phyloP scores from a whole-genome alignment of 2,888 invertebrate species.

The Agrotis ipsilon region DNA sequence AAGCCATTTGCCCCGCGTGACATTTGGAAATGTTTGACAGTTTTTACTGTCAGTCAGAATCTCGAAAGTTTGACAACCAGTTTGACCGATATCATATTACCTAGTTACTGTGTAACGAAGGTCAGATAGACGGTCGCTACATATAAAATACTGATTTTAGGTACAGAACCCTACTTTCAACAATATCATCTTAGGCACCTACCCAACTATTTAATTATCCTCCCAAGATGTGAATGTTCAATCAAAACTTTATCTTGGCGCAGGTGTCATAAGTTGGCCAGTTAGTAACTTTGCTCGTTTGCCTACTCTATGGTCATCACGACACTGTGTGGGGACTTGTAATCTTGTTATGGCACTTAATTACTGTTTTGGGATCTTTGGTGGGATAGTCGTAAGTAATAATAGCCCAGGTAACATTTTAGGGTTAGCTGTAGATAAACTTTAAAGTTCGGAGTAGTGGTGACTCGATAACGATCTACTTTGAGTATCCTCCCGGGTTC shows the following conservation, averaged over 20 bases:
- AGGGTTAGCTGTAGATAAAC: constrained; percentile 24
- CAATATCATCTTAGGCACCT: not conserved
- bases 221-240: constrained; percentile 65
- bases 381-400: constrained; percentile 27
- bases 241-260: constrained; percentile 70
- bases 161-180: not conserved
- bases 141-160: too few species aligned
- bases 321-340: constrained; percentile 57
- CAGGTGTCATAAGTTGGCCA: constrained; percentile 75
- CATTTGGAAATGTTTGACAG: too few species aligned
- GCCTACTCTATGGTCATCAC: constrained; percentile 71
- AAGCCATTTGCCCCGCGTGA: too few species aligned
- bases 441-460: constrained; percentile 7
- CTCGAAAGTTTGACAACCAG: too few species aligned
- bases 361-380: constrained; percentile 65
- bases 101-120: too few species aligned
- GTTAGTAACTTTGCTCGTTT: constrained; percentile 75
- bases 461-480: not conserved
- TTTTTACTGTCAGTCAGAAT: too few species aligned
- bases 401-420: constrained; percentile 33
- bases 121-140: too few species aligned
- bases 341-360: constrained; percentile 65
- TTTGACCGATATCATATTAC: too few species aligned
- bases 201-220: constrained; percentile 54
- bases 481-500: not conserved